Percentiles rank a stretch among this genome's conserved stretches.
Evolutionary conservation across 1,140 invertebrate genomes (phyloP).

Genomic region (Zophobas morio): DNA sequence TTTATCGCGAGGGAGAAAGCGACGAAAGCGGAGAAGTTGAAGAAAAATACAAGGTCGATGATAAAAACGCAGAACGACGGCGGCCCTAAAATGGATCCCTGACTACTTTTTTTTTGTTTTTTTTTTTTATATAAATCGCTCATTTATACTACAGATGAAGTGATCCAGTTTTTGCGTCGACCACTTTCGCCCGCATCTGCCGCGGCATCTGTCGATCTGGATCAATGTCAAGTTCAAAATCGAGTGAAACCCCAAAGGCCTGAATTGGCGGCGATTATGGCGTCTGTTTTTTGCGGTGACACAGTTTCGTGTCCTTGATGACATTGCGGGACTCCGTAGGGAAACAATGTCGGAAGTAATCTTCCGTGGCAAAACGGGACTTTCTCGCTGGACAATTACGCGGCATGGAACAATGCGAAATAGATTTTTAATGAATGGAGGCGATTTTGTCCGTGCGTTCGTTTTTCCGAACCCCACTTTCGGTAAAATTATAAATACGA

Average conservation of each 20-base stretch:
- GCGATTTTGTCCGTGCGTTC: slow-evolving; percentile 2
- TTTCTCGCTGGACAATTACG: slow-evolving; percentile 27
- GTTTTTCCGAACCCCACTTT: slow-evolving; percentile 33
- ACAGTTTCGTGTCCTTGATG: slow-evolving; percentile 28
- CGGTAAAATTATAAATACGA: slow-evolving; percentile 30
- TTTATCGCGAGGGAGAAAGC: too few relatives aligned
- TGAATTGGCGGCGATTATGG: not conserved
- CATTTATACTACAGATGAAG: too few relatives aligned
- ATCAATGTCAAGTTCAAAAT: slow-evolving; percentile 11
- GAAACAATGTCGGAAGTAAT: slow-evolving; percentile 27
- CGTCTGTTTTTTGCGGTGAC: not conserved
- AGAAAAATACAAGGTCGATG: too few relatives aligned
- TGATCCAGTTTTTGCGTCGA: too few relatives aligned
- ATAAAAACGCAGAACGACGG: too few relatives aligned
- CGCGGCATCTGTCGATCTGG: not conserved
- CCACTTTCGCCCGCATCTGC: too few relatives aligned
- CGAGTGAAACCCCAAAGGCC: not conserved
- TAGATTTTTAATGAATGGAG: slow-evolving; percentile 30
- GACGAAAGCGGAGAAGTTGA: too few relatives aligned
- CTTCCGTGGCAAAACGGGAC: slow-evolving; percentile 26
- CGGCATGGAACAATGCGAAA: slow-evolving; percentile 28
- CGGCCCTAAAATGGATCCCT: too few relatives aligned
- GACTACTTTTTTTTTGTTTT: too few relatives aligned
- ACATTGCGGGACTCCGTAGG: slow-evolving; percentile 1
- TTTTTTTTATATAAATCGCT: too few relatives aligned